Percentiles rank a stretch among this genome's conserved stretches.
These are phyloP conservation scores for Odiellus spinosus DNA, from an alignment of 2,888 invertebrate genomes.

Conservation along the genomic window DNA sequence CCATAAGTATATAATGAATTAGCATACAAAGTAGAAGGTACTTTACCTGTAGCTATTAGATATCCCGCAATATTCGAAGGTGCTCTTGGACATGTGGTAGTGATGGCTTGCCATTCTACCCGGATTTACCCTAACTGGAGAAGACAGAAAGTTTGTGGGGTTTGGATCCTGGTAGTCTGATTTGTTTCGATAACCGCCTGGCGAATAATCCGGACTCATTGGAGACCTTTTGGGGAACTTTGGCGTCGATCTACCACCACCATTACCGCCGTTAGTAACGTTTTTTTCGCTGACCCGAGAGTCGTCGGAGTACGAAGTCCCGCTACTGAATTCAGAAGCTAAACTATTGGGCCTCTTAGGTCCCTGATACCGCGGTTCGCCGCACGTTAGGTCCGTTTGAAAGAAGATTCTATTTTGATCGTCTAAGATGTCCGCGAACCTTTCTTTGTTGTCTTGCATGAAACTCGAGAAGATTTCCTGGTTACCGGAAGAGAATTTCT, in stretches of 20 bases:
- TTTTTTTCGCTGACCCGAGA: neutral
- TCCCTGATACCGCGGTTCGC: too few relatives aligned
- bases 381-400: neutral
- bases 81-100: slow-evolving; percentile 5
- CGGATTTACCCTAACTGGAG: neutral
- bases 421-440: slow-evolving; percentile 8
- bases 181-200: neutral
- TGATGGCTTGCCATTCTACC: slow-evolving; percentile 3
- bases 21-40: too few relatives aligned
- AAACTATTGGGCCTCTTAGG: neutral
- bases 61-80: slow-evolving; percentile 9
- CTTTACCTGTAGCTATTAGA: slow-evolving; percentile 12
- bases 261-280: neutral
- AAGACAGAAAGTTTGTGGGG: slow-evolving; percentile 1
- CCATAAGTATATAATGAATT: too few relatives aligned
- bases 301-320: neutral
- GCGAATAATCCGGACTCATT: neutral
- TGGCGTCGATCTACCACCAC: neutral
- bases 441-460: slow-evolving; percentile 10
- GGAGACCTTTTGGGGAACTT: neutral
- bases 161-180: neutral
- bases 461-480: slow-evolving; percentile 9
- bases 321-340: neutral
- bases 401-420: neutral
- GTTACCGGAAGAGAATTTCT: slow-evolving; percentile 6